These are phyloP conservation scores for Nomada ruficornis DNA, from an alignment of 2,888 invertebrate species.

Conservation along the genomic window DNA sequence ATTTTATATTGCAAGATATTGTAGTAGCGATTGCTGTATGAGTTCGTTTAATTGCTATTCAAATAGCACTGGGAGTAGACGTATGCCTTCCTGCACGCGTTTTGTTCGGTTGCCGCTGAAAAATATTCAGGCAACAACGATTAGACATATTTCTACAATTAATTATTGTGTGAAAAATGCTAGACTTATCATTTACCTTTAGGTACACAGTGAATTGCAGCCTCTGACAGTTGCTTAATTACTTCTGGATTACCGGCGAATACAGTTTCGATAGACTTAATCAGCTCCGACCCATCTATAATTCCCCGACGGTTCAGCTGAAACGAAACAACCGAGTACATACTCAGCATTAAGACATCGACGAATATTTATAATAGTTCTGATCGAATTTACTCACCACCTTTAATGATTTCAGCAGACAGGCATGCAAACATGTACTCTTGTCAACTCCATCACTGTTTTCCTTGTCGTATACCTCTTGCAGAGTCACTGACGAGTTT, in stretches of 20 bases:
- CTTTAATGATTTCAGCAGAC: no score
- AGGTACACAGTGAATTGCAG: neutral
- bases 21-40: neutral
- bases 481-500: no score
- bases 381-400: no score
- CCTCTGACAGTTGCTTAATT: neutral
- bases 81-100: slow-evolving; percentile 33
- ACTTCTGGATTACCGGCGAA: neutral
- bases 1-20: no score
- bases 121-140: neutral
- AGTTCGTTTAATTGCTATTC: neutral
- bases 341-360: no score
- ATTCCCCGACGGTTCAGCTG: slow-evolving; percentile 23
- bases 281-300: neutral
- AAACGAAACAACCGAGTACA: neutral
- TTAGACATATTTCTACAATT: no score
- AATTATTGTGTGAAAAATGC: no score
- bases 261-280: neutral
- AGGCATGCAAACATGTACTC: no score
- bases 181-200: slow-evolving; percentile 15
- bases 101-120: slow-evolving; percentile 1
- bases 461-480: no score
- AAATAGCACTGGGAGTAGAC: slow-evolving; percentile 4
- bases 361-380: no score
- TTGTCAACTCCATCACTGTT: no score